These are phyloP conservation scores for Xerus inauris DNA, from an alignment of 2,113 vertebrate species.

Conservation along the genomic window DNA sequence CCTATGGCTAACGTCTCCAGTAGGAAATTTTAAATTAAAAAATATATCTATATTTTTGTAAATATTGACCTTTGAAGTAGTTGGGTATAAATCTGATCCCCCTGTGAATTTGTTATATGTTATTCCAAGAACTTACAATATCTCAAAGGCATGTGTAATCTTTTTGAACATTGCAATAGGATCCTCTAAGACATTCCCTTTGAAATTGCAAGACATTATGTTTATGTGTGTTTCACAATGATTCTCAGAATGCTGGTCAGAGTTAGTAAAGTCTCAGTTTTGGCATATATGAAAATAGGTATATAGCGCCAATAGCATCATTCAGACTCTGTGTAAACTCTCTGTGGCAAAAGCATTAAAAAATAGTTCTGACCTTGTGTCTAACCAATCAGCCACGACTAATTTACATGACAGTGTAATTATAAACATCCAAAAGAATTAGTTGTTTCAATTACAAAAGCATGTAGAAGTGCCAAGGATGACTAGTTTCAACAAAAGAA, in stretches of 20 bases:
- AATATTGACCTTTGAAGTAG: slow-evolving; percentile 64
- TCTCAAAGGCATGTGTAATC: slow-evolving; percentile 15
- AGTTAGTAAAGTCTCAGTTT: background rate
- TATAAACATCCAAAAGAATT: background rate
- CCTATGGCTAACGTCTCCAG: slow-evolving; percentile 75
- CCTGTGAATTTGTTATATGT: slow-evolving; percentile 37
- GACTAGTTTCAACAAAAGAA: slow-evolving; percentile 40
- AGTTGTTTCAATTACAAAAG: slow-evolving; percentile 55
- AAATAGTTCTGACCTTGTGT: slow-evolving; percentile 32
- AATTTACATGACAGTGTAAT: slow-evolving; percentile 53
- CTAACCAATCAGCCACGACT: slow-evolving; percentile 30
- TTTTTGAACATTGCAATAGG: slow-evolving; percentile 14
- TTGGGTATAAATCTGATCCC: slow-evolving; percentile 64
- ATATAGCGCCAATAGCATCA: background rate
- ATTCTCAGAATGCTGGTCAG: background rate
- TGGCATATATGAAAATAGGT: background rate
- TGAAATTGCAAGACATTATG: slow-evolving; percentile 27
- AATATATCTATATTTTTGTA: slow-evolving; percentile 62
- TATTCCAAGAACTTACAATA: slow-evolving; percentile 8
- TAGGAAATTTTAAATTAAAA: slow-evolving; percentile 81
- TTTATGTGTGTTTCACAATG: background rate
- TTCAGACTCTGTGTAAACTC: background rate
- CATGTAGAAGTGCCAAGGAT: background rate
- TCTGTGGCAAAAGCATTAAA: background rate
- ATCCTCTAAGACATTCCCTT: slow-evolving; percentile 24